These are phyloP conservation scores for Struthio camelus DNA, from an alignment of 2,113 vertebrate species.

Conservation along the genomic window DNA sequence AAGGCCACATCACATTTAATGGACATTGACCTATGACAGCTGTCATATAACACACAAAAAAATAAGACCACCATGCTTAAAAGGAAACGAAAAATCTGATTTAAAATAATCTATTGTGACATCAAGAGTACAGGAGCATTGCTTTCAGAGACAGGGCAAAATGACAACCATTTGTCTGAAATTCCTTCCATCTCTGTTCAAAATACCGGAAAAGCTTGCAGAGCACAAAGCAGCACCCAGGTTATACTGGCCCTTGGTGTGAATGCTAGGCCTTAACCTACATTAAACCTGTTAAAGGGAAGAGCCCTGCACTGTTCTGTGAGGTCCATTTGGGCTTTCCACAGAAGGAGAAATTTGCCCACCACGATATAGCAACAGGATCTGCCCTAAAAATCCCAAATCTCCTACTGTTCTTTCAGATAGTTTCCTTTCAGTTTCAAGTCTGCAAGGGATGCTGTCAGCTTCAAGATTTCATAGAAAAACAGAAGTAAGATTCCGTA, in stretches of 20 bases:
- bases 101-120: neutral
- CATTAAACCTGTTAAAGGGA: neutral
- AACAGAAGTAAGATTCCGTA: neutral
- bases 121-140: neutral
- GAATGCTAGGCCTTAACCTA: neutral
- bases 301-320: neutral
- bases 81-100: neutral
- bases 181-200: neutral
- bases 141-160: neutral
- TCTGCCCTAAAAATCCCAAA: neutral
- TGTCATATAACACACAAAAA: neutral
- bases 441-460: slow-evolving; percentile 29
- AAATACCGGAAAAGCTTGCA: neutral
- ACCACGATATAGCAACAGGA: neutral
- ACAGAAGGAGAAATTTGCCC: neutral
- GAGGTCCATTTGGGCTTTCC: neutral
- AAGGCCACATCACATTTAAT: neutral
- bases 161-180: neutral
- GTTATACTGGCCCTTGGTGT: neutral
- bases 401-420: neutral
- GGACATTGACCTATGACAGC: neutral
- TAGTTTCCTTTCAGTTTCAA: neutral
- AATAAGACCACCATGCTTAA: neutral
- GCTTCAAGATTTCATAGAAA: slow-evolving; percentile 17
- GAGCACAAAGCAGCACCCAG: neutral